Evolutionary conservation across 1,140 invertebrate species (phyloP).

Genomic region (Nixonia krombeini): DNA sequence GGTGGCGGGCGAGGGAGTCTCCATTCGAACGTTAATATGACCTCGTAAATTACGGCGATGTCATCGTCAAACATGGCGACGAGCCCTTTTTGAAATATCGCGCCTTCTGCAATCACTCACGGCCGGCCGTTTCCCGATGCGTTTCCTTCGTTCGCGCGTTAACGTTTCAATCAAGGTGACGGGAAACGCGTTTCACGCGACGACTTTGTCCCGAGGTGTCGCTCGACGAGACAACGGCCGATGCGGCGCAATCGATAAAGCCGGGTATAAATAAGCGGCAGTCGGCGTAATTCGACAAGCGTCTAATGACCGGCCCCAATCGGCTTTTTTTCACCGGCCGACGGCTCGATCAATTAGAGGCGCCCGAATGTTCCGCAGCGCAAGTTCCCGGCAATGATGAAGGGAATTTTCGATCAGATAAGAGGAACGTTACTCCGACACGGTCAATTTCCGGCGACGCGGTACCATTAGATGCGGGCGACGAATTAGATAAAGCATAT

Average conservation of each 20-base stretch:
- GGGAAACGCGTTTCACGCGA: no score
- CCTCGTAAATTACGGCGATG: slow-evolving; percentile 41
- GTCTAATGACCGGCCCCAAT: no score
- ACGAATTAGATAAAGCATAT: slow-evolving; percentile 45
- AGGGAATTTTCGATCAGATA: slow-evolving; percentile 45
- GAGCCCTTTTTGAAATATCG: slow-evolving; percentile 32
- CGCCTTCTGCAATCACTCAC: slow-evolving; percentile 33
- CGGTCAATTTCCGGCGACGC: slow-evolving; percentile 42
- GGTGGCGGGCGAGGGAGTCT: slow-evolving; percentile 19
- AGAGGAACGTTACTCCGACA: slow-evolving; percentile 35
- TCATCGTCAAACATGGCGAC: slow-evolving; percentile 45
- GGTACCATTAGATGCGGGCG: slow-evolving; percentile 44
- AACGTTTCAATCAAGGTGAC: slow-evolving; percentile 46
- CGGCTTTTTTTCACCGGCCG: no score
- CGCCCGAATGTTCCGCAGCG: slow-evolving; percentile 21
- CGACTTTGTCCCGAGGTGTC: no score
- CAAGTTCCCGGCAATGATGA: slow-evolving; percentile 34
- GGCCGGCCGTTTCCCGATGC: slow-evolving; percentile 18
- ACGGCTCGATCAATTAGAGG: no score
- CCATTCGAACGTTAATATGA: slow-evolving; percentile 42
- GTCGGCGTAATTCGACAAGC: no score
- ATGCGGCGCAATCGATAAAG: slow-evolving; percentile 19
- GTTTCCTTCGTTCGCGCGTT: slow-evolving; percentile 34
- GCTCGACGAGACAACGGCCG: slow-evolving; percentile 33
- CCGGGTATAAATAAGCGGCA: no score